A percentile compares a stretch with the other conserved stretches of the same genome.
Evolutionary conservation across 2,797 vertebrate genomes (phyloP).

Genomic region (Coreius guichenoti): DNA sequence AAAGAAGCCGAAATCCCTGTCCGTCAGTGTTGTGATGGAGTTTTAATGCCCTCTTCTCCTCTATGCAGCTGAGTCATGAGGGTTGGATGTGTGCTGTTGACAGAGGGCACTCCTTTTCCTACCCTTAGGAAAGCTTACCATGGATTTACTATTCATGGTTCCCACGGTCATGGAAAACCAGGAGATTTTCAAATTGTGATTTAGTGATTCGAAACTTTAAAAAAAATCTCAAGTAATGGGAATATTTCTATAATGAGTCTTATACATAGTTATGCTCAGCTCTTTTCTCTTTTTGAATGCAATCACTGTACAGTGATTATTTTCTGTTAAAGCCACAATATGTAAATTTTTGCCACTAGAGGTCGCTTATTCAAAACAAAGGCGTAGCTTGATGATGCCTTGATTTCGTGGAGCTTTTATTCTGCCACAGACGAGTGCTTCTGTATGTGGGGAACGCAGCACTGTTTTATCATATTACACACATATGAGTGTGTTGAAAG

Average conservation of each 20-base stretch:
- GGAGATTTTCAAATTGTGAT: neutral
- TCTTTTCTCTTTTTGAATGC: neutral
- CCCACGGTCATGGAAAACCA: slow-evolving; percentile 51
- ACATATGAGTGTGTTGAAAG: no score
- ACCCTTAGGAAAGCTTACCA: slow-evolving; percentile 38
- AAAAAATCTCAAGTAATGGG: neutral
- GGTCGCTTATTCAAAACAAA: no score
- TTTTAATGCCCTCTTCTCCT: slow-evolving; percentile 68
- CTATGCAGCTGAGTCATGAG: slow-evolving; percentile 69
- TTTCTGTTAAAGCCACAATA: neutral
- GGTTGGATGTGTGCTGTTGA: slow-evolving; percentile 63
- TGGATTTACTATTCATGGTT: slow-evolving; percentile 15
- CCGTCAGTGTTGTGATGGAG: neutral
- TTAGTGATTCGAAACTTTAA: neutral
- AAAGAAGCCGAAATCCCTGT: neutral
- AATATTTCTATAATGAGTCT: neutral
- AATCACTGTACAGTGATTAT: neutral
- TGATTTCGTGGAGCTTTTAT: no score
- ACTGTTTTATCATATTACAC: no score
- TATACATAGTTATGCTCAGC: no score
- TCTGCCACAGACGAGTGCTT: no score
- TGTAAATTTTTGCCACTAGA: no score
- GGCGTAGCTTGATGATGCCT: no score
- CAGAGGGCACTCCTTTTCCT: slow-evolving; percentile 56
- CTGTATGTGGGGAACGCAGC: no score